Conservation (phyloP, 1,140 invertebrate species). For the Lutraria rhynchaena region DNA sequence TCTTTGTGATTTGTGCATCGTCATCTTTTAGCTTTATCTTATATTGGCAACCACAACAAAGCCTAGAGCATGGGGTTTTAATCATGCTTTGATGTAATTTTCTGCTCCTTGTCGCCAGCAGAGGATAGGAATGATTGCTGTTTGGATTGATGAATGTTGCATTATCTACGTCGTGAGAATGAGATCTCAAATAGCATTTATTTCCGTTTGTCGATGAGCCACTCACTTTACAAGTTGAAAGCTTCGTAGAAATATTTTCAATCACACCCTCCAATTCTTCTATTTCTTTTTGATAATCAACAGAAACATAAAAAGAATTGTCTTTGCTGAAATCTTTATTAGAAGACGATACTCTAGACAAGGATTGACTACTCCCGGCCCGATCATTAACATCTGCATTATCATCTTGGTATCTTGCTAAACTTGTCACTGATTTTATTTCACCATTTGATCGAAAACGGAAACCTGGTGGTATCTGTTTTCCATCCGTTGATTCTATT, state of each 20-base stretch:
- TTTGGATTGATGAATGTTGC: background rate
- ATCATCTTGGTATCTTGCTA: background rate
- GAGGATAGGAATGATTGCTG: conserved; percentile 15
- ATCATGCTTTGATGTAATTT: background rate
- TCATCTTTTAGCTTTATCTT: conserved; percentile 36
- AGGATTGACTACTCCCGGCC: background rate
- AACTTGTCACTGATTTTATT: conserved; percentile 17
- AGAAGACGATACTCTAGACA: background rate
- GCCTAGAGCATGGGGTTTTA: conserved; percentile 23
- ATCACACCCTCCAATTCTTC: conserved; percentile 11
- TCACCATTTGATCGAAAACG: conserved; percentile 36
- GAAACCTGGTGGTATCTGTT: conserved; percentile 32
- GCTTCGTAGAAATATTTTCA: conserved; percentile 24
- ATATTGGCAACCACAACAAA: conserved; percentile 39
- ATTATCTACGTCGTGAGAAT: conserved; percentile 22
- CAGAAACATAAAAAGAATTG: background rate
- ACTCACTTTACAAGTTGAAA: conserved; percentile 41
- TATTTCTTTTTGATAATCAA: conserved; percentile 39
- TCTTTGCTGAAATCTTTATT: background rate
- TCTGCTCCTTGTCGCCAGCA: background rate
- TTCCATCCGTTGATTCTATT: conserved; percentile 15
- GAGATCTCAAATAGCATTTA: conserved; percentile 23
- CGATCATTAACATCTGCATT: conserved; percentile 2
- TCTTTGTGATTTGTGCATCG: background rate
- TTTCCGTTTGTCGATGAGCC: conserved; percentile 8